Base-by-base conservation (phyloP, 2,888 invertebrate genomes). In the Orchestes rusci region DNA sequence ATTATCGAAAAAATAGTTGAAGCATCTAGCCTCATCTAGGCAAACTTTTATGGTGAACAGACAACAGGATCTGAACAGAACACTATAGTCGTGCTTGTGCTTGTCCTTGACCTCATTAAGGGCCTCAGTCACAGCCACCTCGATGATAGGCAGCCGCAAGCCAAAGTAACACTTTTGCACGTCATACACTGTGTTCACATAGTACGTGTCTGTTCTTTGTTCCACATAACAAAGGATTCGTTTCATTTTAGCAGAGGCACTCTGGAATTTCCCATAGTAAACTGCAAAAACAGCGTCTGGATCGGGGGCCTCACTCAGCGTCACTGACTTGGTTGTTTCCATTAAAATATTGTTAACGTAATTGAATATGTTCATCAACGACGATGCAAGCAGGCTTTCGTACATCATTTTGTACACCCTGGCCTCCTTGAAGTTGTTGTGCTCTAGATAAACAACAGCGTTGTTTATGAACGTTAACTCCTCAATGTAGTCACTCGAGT, bases 191-290 rank as follows among this genome's bases (percentile, higher is more conserved):
- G 88, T 72, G 29, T 79, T 78, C 19, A 78, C 76, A 65, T 88
- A 85, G 77, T 90, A 89, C 1, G 76, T 72, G 10, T 23, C 23
- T 23, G 10, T 23, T 23, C 7, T 7, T 23, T 5, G 5, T 67
- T 96, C 95, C 17, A 96, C 75, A 57, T 92, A 80, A 48, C 80
- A 77, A 31, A 94, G 82, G 5, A 96, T 76, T 45, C 80, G 76
- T 58, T 80, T 85, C 1, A 94, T 75, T 63, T 90, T 86, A 0
- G 85, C 82, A 0, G 95, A 84, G n/a, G 89, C 85, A 0, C 90
- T 85, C 65, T 94, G 89, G 65, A 96, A 97, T 69, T 93, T 91
- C 1, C 95, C 95, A 62, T 96, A 97, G 62, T 91, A 95, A 23
- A 79, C 79, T 34, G 84, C 92, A 71, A 80, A 87, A 19, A 84